These are phyloP conservation scores for Lophochroa leadbeateri DNA, from an alignment of 2,113 vertebrate genomes.

Conservation along the genomic window DNA sequence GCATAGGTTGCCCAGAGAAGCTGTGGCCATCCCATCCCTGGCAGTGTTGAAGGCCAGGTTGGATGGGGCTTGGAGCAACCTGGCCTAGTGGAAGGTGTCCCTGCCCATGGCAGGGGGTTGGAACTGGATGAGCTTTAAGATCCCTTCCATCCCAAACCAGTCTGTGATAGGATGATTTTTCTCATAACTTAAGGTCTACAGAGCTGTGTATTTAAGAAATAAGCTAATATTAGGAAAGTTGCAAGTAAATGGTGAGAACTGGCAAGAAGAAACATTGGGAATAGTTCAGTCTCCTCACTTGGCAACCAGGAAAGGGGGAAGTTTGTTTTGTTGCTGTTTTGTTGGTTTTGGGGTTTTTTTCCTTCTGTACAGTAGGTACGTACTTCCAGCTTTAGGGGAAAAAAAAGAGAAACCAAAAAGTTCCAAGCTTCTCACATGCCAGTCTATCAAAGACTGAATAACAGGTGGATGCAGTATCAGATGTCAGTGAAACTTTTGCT, in stretches of 20 bases:
- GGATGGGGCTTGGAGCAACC: neutral
- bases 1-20: neutral
- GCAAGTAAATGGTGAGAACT: neutral
- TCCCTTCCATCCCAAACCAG: neutral
- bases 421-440: neutral
- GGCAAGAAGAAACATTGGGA: neutral
- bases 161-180: neutral
- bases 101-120: neutral
- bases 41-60: neutral
- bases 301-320: neutral
- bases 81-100: neutral
- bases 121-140: neutral
- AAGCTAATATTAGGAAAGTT: neutral
- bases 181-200: neutral
- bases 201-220: neutral
- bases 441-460: neutral
- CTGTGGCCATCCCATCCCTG: neutral
- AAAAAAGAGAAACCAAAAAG: neutral
- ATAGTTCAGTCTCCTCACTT: neutral
- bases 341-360: neutral
- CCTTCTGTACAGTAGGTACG: fast-evolving
- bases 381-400: neutral
- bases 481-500: neutral
- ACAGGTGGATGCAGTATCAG: neutral
- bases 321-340: neutral